Percentiles rank a stretch among this genome's conserved stretches.
These are phyloP conservation scores for Lepilemur ruficaudatus DNA, from an alignment of 2,797 vertebrate genomes.

Conservation along the genomic window DNA sequence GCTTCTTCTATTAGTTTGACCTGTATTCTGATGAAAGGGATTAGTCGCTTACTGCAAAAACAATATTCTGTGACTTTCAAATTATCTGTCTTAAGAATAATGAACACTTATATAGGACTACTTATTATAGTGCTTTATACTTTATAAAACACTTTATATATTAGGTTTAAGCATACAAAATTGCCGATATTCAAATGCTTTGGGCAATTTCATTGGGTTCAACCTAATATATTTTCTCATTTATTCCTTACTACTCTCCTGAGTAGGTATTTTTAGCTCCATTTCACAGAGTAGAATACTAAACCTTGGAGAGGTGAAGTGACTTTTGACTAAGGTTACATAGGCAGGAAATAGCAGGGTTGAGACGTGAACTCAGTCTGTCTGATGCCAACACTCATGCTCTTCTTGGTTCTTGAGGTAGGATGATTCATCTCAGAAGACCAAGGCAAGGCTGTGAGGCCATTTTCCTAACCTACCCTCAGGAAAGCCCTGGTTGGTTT, in stretches of 20 bases:
- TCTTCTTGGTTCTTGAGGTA: background rate
- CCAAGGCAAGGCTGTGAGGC: background rate
- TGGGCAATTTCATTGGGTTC: slow-evolving; percentile 28
- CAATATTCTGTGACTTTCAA: slow-evolving; percentile 41
- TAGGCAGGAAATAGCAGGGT: background rate
- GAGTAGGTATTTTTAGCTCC: slow-evolving; percentile 13
- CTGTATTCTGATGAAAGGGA: slow-evolving; percentile 16
- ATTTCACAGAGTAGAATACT: slow-evolving; percentile 34
- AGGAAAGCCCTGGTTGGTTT: background rate
- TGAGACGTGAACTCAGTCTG: slow-evolving; percentile 14
- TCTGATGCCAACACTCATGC: background rate
- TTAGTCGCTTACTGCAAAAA: slow-evolving; percentile 39
- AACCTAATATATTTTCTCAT: background rate
- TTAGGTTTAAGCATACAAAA: slow-evolving; percentile 35
- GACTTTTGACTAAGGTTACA: slow-evolving; percentile 43
- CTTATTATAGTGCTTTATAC: slow-evolving; percentile 27
- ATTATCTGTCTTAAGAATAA: slow-evolving; percentile 48
- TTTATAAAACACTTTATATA: slow-evolving; percentile 26
- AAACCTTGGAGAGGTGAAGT: background rate
- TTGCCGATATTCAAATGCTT: slow-evolving; percentile 24
- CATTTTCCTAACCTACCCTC: background rate
- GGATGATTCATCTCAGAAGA: background rate
- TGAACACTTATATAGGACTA: background rate
- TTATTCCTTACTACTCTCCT: slow-evolving; percentile 1
- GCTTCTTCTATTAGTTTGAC: slow-evolving; percentile 24